Conservation (phyloP, 2,113 vertebrate species). For the Clarias gariepinus region DNA sequence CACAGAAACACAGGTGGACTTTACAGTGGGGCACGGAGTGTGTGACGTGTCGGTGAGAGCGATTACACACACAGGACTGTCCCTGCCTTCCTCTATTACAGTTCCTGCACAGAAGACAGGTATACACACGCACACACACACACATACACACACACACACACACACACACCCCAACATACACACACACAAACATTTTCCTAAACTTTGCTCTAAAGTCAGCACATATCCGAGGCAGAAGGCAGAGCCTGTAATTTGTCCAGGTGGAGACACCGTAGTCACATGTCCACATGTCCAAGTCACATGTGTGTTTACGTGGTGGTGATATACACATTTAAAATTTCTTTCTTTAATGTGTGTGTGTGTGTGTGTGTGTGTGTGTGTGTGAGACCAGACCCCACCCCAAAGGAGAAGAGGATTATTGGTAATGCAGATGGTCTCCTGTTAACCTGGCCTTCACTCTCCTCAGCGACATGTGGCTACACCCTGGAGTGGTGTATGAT, state of each 20-base stretch:
- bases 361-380: conserved; percentile 21
- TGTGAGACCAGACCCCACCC: neutral
- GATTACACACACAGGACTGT: conserved; percentile 1
- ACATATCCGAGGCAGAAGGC: too few relatives aligned
- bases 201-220: too few relatives aligned
- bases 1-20: conserved; percentile 34
- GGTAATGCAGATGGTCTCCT: conserved; percentile 50
- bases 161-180: neutral
- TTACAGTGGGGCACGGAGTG: conserved; percentile 50
- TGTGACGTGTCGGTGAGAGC: conserved; percentile 59
- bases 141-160: conserved; percentile 23
- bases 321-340: too few relatives aligned
- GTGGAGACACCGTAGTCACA: too few relatives aligned
- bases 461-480: conserved; percentile 60
- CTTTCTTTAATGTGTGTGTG: neutral
- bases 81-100: conserved; percentile 48
- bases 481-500: conserved; percentile 64
- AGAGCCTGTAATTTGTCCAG: too few relatives aligned
- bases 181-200: too few relatives aligned
- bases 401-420: conserved; percentile 38
- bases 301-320: too few relatives aligned
- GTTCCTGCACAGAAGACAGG: conserved; percentile 49
- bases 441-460: conserved; percentile 55
- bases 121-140: conserved; percentile 14
- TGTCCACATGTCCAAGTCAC: too few relatives aligned